Conservation (phyloP, 2,797 vertebrate genomes). For the Cossypha caffra region DNA sequence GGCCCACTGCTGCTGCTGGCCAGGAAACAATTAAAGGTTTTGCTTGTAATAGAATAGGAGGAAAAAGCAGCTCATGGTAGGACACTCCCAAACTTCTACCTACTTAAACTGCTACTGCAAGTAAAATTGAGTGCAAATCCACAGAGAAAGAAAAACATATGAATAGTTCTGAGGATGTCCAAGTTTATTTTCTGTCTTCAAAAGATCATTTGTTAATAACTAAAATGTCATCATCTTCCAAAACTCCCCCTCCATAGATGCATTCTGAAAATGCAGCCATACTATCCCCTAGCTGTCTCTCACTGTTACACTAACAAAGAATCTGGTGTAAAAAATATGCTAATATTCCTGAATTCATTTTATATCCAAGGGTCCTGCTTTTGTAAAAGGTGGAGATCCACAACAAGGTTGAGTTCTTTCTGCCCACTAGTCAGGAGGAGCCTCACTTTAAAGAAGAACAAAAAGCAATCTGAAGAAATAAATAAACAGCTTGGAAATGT, state of each 20-base stretch:
- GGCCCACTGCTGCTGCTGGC: fast-evolving
- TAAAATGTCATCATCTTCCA: not conserved
- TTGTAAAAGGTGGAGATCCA: not conserved
- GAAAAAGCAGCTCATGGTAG: not conserved
- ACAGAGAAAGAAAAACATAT: not conserved
- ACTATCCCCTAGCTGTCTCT: not conserved
- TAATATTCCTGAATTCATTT: not conserved
- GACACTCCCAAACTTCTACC: not conserved
- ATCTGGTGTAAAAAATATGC: not conserved
- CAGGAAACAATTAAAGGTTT: not conserved
- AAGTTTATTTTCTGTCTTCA: not conserved
- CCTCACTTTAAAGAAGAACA: not conserved
- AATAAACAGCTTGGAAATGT: not conserved
- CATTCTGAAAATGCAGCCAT: not conserved
- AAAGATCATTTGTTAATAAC: not conserved
- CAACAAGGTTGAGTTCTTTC: not conserved
- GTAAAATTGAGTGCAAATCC: not conserved
- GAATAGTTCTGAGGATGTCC: not conserved
- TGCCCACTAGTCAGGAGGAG: not conserved
- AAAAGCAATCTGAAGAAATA: not conserved
- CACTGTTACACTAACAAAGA: not conserved
- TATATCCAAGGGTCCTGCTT: not conserved
- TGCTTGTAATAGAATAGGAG: not conserved
- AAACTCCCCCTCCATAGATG: not conserved
- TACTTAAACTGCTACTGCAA: not conserved